phyloP scores from a whole-genome alignment of 2,888 invertebrate genomes.

The Tinea pellionella region DNA sequence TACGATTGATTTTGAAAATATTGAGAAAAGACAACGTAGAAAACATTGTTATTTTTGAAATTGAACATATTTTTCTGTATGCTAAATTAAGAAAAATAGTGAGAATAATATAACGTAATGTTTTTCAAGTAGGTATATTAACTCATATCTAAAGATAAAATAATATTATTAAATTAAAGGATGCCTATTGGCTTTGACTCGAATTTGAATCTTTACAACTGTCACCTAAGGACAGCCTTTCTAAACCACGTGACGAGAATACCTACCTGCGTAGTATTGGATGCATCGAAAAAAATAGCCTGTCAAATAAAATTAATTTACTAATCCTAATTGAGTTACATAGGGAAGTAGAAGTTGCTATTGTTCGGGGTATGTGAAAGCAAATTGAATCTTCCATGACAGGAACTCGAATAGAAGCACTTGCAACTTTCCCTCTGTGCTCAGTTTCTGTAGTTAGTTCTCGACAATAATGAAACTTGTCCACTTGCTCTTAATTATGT shows the following conservation, averaged over 20 bases:
- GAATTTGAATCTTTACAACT: not conserved
- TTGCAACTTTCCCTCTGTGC: not conserved
- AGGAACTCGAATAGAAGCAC: constrained; percentile 1
- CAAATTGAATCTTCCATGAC: constrained; percentile 4
- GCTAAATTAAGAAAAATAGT: no score
- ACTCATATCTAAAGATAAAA: no score
- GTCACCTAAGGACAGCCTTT: not conserved
- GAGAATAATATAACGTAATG: no score
- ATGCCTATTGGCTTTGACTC: not conserved
- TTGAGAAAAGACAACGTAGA: no score
- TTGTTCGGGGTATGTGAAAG: not conserved
- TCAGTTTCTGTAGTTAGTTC: not conserved
- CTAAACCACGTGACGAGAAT: not conserved
- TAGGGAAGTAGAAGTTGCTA: not conserved
- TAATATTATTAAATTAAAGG: no score
- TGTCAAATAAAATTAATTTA: not conserved
- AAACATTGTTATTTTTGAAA: no score
- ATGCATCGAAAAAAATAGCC: no score
- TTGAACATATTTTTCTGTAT: no score
- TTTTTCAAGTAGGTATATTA: no score
- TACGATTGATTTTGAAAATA: no score
- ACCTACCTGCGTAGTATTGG: no score
- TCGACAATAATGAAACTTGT: constrained; percentile 1
- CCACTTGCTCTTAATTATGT: constrained; percentile 2
- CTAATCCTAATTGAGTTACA: not conserved